Percentiles rank a stretch among this genome's conserved stretches.
Conservation (phyloP, 2,113 vertebrate genomes). For the Platichthys flesus region DNA sequence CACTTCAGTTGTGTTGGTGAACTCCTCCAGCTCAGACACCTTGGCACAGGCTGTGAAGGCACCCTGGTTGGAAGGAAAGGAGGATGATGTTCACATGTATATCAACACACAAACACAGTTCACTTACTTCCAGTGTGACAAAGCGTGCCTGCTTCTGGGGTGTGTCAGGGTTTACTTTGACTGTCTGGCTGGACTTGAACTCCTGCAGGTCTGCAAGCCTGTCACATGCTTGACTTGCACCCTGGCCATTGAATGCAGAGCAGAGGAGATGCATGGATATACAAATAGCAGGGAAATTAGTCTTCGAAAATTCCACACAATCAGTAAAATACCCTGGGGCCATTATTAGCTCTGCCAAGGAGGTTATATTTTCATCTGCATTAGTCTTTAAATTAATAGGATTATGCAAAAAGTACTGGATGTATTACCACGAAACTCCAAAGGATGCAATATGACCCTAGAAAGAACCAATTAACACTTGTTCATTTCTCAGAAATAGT, state of each 20-base stretch:
- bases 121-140: conserved; percentile 88
- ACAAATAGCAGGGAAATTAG: conserved; percentile 18
- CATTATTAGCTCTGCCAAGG: too few species aligned
- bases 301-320: conserved; percentile 9
- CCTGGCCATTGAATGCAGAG: conserved; percentile 77
- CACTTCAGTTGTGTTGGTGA: conserved; percentile 82
- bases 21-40: conserved; percentile 82
- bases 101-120: neutral
- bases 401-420: too few species aligned
- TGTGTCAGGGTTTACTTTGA: conserved; percentile 92
- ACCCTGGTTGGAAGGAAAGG: conserved; percentile 78
- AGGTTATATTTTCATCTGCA: too few species aligned
- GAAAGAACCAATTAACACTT: too few species aligned
- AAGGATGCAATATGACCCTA: too few species aligned
- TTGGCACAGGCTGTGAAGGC: conserved; percentile 83
- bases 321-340: neutral
- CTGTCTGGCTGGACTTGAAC: conserved; percentile 83
- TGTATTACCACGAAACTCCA: too few species aligned
- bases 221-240: conserved; percentile 80
- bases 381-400: too few species aligned
- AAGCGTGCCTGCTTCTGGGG: conserved; percentile 89
- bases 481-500: too few species aligned
- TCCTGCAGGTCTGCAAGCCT: conserved; percentile 79
- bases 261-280: conserved; percentile 7
- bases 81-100: neutral